Percentiles rank a stretch among this genome's conserved stretches.
phyloP scores from a whole-genome alignment of 2,888 invertebrate species.

The Saturnia japonica region DNA sequence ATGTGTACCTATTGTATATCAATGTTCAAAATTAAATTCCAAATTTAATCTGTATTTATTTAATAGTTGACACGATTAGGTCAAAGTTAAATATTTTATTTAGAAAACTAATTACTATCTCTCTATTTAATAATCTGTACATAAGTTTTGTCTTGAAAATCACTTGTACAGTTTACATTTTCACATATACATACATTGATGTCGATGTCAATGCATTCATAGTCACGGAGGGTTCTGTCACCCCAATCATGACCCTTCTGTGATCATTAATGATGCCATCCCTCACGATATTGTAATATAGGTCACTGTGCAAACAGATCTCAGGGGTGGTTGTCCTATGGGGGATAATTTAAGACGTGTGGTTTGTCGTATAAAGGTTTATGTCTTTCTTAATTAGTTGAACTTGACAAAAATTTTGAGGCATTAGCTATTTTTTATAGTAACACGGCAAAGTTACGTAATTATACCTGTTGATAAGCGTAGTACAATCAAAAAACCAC shows the following conservation, averaged over 20 bases:
- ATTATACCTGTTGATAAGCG: too few relatives aligned
- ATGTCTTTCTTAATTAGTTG: conserved; percentile 25
- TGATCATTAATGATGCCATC: conserved; percentile 78
- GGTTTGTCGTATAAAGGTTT: conserved; percentile 26
- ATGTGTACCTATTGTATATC: not conserved
- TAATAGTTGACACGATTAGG: not conserved
- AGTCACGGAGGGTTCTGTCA: conserved; percentile 72
- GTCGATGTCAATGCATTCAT: conserved; percentile 66
- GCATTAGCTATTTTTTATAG: not conserved
- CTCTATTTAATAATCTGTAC: not conserved
- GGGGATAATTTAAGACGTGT: conserved; percentile 40
- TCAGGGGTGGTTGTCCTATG: conserved; percentile 64
- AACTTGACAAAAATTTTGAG: conserved; percentile 21
- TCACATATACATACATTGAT: conserved; percentile 5
- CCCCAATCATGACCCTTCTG: conserved; percentile 68
- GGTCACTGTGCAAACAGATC: conserved; percentile 80
- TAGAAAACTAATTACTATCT: not conserved
- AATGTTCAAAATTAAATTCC: not conserved
- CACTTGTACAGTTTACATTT: conserved; percentile 6
- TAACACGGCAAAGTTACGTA: too few relatives aligned
- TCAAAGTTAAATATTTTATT: not conserved
- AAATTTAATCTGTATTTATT: not conserved
- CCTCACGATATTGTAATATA: conserved; percentile 73
- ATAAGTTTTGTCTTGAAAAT: not conserved
- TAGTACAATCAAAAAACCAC: too few relatives aligned